phyloP scores from a whole-genome alignment of 2,797 vertebrate genomes.

The Semotilus atromaculatus region DNA sequence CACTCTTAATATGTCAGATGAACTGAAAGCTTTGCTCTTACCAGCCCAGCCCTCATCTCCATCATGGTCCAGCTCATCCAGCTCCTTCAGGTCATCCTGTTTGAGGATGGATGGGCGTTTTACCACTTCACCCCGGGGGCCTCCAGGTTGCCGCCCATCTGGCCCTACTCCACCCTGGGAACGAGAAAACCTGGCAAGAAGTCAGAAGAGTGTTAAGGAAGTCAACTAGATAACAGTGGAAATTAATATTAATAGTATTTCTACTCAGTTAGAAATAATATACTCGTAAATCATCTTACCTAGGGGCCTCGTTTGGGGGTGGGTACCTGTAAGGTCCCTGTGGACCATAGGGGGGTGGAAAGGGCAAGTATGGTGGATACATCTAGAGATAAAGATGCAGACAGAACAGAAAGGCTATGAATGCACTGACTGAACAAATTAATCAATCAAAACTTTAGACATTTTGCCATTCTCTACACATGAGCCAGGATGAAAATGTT shows the following conservation, averaged over 20 bases:
- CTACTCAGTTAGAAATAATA: too few species aligned
- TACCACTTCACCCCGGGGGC: slow-evolving; percentile 81
- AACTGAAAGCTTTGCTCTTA: slow-evolving; percentile 57
- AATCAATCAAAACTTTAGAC: background rate
- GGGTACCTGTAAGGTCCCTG: slow-evolving; percentile 91
- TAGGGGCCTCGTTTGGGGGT: slow-evolving; percentile 83
- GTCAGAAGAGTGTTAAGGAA: background rate
- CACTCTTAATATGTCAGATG: background rate
- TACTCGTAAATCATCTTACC: slow-evolving; percentile 70
- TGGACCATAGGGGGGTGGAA: slow-evolving; percentile 88
- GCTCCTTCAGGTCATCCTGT: slow-evolving; percentile 92
- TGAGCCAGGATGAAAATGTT: slow-evolving; percentile 2
- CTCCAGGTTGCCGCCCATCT: slow-evolving; percentile 74
- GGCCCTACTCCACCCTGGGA: slow-evolving; percentile 75
- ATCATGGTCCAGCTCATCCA: slow-evolving; percentile 90
- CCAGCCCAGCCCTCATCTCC: slow-evolving; percentile 95
- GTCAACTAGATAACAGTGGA: background rate
- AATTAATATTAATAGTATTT: background rate
- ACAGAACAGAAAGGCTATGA: background rate
- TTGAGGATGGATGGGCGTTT: slow-evolving; percentile 94
- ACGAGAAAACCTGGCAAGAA: slow-evolving; percentile 81
- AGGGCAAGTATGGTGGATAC: slow-evolving; percentile 92
- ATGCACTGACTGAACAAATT: background rate
- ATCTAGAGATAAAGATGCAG: slow-evolving; percentile 76
- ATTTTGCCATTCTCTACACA: background rate